phyloP scores from a whole-genome alignment of 2,797 vertebrate genomes.

The Eospalax fontanierii region DNA sequence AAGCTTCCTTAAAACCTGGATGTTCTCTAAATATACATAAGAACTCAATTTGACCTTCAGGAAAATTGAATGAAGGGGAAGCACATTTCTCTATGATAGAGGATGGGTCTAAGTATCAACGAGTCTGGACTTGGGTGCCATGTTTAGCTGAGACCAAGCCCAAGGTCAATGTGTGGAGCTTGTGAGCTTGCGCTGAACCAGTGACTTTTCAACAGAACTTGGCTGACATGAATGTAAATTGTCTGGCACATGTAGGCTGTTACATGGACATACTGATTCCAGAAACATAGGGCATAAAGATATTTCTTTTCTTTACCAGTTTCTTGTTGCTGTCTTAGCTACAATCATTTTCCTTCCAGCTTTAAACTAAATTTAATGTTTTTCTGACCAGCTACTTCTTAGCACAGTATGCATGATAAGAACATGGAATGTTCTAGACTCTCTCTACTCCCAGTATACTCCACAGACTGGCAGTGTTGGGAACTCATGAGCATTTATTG shows the following conservation, averaged over 20 bases:
- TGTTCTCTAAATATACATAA: neutral
- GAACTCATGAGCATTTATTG: neutral
- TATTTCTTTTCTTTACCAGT: no score
- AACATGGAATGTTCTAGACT: neutral
- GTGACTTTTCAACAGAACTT: rapidly evolving
- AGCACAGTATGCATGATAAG: neutral
- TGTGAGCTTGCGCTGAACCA: no score
- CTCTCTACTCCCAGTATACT: neutral
- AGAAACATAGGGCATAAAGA: rapidly evolving
- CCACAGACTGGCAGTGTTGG: rapidly evolving
- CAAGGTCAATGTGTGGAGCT: neutral
- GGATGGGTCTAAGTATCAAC: neutral
- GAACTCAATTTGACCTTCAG: neutral
- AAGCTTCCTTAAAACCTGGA: neutral
- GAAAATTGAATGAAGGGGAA: neutral
- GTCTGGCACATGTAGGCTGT: neutral
- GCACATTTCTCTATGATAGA: neutral
- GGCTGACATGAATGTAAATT: neutral
- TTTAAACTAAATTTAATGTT: neutral
- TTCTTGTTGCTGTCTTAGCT: neutral
- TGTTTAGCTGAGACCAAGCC: rapidly evolving
- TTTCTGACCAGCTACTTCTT: neutral
- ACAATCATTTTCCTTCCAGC: rapidly evolving
- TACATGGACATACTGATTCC: neutral
- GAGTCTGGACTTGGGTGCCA: neutral